Conservation (phyloP, 1,140 invertebrate species). For the Tenebrio molitor region DNA sequence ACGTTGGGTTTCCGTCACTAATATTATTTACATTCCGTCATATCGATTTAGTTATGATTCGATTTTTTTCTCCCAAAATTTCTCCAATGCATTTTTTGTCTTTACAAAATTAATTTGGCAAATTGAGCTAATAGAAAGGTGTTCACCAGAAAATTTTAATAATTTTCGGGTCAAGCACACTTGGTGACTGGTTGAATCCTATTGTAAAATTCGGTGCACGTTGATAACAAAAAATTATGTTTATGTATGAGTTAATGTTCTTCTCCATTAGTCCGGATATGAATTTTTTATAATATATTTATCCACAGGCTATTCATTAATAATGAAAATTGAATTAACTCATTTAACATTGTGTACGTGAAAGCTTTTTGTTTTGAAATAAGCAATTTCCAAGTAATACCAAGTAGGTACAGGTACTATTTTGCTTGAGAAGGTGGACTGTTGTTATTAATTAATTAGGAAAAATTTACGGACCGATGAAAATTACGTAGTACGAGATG, state of each 20-base stretch:
- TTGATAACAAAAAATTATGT: slow-evolving; percentile 19
- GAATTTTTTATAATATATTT: slow-evolving; percentile 5
- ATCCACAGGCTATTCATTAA: background rate
- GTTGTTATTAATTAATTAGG: slow-evolving; percentile 16
- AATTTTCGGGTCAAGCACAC: slow-evolving; percentile 7
- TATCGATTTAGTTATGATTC: too few species aligned
- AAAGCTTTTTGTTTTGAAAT: too few species aligned
- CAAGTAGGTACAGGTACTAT: too few species aligned
- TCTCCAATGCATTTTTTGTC: too few species aligned
- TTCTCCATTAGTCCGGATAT: slow-evolving; percentile 13
- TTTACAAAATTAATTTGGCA: too few species aligned
- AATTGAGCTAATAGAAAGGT: too few species aligned
- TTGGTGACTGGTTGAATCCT: background rate
- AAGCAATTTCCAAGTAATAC: too few species aligned
- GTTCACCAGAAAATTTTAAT: background rate
- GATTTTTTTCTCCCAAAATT: too few species aligned
- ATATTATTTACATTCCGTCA: background rate
- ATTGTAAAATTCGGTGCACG: background rate
- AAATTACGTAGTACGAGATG: too few species aligned
- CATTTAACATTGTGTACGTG: background rate
- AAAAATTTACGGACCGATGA: background rate
- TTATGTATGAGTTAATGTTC: slow-evolving; percentile 10
- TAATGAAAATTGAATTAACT: slow-evolving; percentile 2
- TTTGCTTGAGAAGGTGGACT: too few species aligned
- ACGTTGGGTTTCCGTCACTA: background rate